phyloP scores from a whole-genome alignment of 2,888 invertebrate genomes.

The Exocentrus adspersus region DNA sequence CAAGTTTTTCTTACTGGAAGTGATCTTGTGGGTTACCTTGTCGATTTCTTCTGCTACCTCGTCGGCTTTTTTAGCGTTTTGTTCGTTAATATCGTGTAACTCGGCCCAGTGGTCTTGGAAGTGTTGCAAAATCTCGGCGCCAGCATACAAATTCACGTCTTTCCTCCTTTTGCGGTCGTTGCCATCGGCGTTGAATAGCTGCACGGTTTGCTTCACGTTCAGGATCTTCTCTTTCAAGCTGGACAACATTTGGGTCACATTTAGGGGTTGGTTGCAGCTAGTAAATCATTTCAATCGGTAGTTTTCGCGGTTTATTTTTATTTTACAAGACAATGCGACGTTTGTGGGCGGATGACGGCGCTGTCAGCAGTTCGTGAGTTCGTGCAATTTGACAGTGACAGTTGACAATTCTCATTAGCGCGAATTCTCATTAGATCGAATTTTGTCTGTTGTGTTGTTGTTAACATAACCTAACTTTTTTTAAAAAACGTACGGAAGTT shows the following conservation, averaged over 20 bases:
- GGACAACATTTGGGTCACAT: conserved; percentile 46
- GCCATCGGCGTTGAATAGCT: conserved; percentile 46
- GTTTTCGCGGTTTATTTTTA: not conserved
- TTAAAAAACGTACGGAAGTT: too few species aligned
- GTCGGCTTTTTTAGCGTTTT: conserved; percentile 72
- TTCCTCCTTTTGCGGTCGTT: conserved; percentile 29
- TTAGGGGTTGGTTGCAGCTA: too few species aligned
- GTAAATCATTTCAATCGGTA: not conserved
- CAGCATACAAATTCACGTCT: conserved; percentile 69
- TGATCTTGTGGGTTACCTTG: conserved; percentile 55
- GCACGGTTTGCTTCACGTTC: conserved; percentile 51
- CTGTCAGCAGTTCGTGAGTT: not conserved
- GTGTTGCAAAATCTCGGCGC: conserved; percentile 74
- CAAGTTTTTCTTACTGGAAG: conserved; percentile 53
- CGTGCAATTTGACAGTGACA: not conserved
- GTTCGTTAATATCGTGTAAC: conserved; percentile 74
- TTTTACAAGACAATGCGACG: not conserved
- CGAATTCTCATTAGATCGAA: not conserved
- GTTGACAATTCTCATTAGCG: not conserved
- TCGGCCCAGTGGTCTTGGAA: conserved; percentile 79
- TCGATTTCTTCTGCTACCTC: conserved; percentile 66
- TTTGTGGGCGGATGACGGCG: not conserved
- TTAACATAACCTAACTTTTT: too few species aligned
- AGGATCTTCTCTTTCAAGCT: conserved; percentile 52
- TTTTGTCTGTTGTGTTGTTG: not conserved